Percentiles rank a stretch among this genome's conserved stretches.
Conservation (phyloP, 2,888 invertebrate genomes). For the Pecten maximus region DNA sequence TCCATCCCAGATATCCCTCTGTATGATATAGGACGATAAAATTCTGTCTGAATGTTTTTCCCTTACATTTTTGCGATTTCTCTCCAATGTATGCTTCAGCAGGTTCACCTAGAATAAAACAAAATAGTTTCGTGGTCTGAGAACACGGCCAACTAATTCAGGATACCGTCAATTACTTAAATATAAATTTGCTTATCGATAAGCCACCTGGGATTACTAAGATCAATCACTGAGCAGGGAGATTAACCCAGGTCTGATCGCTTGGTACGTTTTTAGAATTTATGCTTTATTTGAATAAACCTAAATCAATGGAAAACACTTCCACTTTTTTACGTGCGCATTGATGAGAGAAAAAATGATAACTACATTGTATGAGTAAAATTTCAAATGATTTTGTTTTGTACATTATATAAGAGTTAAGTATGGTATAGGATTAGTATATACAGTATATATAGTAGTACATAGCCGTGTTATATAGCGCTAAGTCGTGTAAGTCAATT, state of each 20-base stretch:
- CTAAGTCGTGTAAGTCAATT: background rate
- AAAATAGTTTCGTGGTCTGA: background rate
- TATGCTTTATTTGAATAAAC: background rate
- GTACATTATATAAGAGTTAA: background rate
- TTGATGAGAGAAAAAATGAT: background rate
- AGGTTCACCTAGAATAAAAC: background rate
- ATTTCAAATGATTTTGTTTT: background rate
- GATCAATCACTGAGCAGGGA: background rate
- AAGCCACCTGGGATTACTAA: background rate
- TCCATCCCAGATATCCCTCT: background rate
- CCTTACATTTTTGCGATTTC: background rate
- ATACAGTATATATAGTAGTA: background rate
- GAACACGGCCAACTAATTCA: background rate
- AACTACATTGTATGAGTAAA: background rate
- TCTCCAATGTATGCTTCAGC: background rate
- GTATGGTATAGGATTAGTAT: background rate
- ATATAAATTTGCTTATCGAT: conserved; percentile 21
- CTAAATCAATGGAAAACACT: background rate
- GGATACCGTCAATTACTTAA: background rate
- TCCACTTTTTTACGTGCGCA: background rate
- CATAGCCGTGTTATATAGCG: background rate
- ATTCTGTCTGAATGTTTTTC: background rate
- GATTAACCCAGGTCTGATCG: background rate
- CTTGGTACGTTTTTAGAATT: background rate
- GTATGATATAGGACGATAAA: background rate